A percentile compares a stretch with the other conserved stretches of the same genome.
Evolutionary conservation across 2,888 invertebrate species (phyloP).

Genomic region (Drosophila fulvimacula): DNA sequence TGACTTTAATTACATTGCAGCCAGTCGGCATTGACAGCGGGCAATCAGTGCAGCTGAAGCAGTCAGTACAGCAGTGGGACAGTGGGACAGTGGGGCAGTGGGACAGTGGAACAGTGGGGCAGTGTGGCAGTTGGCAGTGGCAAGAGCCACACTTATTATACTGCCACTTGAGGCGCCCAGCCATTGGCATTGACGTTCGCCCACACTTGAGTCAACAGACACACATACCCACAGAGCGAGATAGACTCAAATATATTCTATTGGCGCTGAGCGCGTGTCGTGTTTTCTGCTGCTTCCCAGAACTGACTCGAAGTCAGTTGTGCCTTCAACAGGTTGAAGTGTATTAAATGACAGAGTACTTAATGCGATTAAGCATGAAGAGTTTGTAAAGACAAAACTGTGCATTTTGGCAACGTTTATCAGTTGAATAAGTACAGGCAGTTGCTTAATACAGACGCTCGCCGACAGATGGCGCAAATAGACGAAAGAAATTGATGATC

Average conservation of each 20-base stretch:
- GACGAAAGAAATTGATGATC: too few species aligned
- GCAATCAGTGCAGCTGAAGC: slow-evolving; percentile 42
- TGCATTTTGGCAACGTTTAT: too few species aligned
- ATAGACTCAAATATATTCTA: background rate
- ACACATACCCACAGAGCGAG: slow-evolving; percentile 15
- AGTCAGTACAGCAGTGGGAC: slow-evolving; percentile 16
- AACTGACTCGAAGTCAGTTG: background rate
- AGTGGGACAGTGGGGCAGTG: slow-evolving; percentile 1
- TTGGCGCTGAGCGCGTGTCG: slow-evolving; percentile 17
- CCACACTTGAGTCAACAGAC: slow-evolving; percentile 35
- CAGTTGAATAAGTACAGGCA: too few species aligned
- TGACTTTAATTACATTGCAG: slow-evolving; percentile 75
- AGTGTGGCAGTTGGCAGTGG: slow-evolving; percentile 27
- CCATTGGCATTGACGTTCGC: slow-evolving; percentile 55
- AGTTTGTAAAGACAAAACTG: background rate
- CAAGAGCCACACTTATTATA: slow-evolving; percentile 59
- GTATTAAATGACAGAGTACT: background rate
- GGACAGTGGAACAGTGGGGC: background rate
- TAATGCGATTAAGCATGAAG: background rate
- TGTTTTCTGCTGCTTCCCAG: slow-evolving; percentile 14
- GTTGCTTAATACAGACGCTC: too few species aligned
- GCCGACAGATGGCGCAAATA: too few species aligned
- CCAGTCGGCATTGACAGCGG: slow-evolving; percentile 46
- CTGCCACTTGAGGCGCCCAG: slow-evolving; percentile 67
- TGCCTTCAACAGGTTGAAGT: background rate